Base-by-base conservation (phyloP, 2,113 vertebrate genomes). In the Oxygymnocypris stewartii region DNA sequence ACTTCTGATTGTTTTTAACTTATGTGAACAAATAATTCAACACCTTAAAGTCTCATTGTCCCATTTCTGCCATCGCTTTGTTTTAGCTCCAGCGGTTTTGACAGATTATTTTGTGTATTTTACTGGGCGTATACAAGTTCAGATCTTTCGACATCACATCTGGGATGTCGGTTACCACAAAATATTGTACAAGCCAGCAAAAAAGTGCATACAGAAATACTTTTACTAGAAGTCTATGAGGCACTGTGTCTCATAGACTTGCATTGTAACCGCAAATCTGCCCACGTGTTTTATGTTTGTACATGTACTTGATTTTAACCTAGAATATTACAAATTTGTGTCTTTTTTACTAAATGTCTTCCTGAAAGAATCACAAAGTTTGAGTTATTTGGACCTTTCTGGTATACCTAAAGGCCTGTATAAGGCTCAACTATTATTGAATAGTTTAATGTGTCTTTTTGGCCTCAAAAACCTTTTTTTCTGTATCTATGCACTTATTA, bases 401-500 rank as follows among this genome's bases (percentile, higher is more conserved):
- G 65, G 35, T 37, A 73, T 73, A 11, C 35, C 23, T 40, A 40
- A 40, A 40, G 10, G 40, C 14, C 61, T 65, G 4, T n/a, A 61
- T 61, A 61, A 61, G 59, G 59, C 59, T 61, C 59, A 44, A 44
- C n/a, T 28, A 11, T 73, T 73, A 42, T 23, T 73, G 69, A 73
- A 6, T 1, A 42, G 20, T 74, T 44, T 23, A n/a, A 23, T 74
- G 40, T 25, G 23, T 13, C 18, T 1, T 71, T 11, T n/a, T 74
- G 18, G 18, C 37, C 37, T 42, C 18, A n/a, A 12, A 71, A 18
- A 63, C 10, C 44, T 47, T 47, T 47, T 63, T 80, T 57, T 44
- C 28, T 85, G 9, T 71, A 61, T 84, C 54, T 35, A 84, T 88
- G 90, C 91, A 91, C 90, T 91, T 92, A 86, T 31, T 42, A 7